Conservation (phyloP, 2,113 vertebrate species). For the Antechinus stuartii region DNA sequence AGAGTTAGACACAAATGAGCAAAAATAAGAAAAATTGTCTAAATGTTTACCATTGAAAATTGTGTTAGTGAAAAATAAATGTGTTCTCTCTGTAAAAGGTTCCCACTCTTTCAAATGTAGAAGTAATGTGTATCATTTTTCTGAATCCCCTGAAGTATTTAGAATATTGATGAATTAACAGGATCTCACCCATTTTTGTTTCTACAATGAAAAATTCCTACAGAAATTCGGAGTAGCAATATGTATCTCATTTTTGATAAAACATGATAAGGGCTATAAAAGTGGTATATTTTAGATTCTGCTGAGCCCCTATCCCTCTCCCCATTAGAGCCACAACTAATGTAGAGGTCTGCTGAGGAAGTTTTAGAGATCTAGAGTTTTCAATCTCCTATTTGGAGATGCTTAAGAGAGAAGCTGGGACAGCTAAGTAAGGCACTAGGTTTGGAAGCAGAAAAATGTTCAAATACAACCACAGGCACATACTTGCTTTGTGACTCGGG, state of each 20-base stretch:
- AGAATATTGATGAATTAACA: background rate
- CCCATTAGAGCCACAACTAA: background rate
- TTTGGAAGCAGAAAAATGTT: background rate
- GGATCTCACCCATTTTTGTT: constrained; percentile 26
- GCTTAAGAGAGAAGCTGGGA: background rate
- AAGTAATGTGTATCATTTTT: background rate
- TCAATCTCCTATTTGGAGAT: background rate
- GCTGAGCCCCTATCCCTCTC: background rate
- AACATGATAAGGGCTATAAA: background rate
- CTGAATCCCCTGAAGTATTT: constrained; percentile 19
- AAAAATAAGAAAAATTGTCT: background rate
- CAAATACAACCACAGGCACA: background rate
- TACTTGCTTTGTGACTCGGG: background rate
- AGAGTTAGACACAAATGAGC: background rate
- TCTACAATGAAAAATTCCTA: background rate
- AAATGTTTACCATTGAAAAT: constrained; percentile 49
- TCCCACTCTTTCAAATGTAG: background rate
- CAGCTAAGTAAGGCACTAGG: too few relatives aligned
- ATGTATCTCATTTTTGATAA: background rate
- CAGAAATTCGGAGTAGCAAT: background rate
- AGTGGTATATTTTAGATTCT: background rate
- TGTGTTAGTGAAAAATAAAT: constrained; percentile 39
- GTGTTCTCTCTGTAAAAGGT: background rate
- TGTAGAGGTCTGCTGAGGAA: background rate
- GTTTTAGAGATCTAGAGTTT: background rate